Conservation (phyloP, 1,140 invertebrate species). For the Brachionus rotundiformis region DNA sequence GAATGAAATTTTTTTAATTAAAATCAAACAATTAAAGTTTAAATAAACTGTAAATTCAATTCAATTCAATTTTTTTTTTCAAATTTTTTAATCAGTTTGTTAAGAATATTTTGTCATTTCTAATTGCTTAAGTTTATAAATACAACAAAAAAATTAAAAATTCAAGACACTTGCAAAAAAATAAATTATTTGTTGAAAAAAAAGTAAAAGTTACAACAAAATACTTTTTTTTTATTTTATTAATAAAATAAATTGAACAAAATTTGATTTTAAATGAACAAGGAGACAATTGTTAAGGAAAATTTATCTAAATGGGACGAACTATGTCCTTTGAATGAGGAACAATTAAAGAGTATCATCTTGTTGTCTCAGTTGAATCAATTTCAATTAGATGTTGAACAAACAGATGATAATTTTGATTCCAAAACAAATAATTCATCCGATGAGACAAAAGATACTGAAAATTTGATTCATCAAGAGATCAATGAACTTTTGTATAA, state of each 20-base stretch:
- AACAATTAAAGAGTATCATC: conserved; percentile 13
- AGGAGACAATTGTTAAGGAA: background rate
- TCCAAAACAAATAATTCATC: background rate
- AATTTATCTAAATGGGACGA: conserved; percentile 45
- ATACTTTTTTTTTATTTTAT: background rate
- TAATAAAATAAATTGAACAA: background rate
- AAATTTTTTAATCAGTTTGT: background rate
- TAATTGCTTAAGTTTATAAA: no score
- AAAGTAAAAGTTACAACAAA: background rate
- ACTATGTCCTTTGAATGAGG: conserved; percentile 11
- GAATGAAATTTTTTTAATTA: background rate
- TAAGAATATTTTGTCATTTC: background rate
- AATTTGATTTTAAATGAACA: background rate
- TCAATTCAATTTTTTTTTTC: background rate
- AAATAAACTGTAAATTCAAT: background rate
- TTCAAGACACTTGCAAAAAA: background rate
- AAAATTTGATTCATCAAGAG: conserved; percentile 1
- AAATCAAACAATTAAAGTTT: background rate
- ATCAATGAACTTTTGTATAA: conserved; percentile 40
- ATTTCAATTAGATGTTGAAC: conserved; percentile 25
- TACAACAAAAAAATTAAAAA: background rate
- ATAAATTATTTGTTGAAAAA: background rate
- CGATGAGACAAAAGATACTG: background rate
- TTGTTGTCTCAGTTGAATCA: conserved; percentile 14
- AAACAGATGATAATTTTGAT: background rate